These are phyloP conservation scores for Aphaenogaster ashmeadi DNA, from an alignment of 1,140 invertebrate species.

Conservation along the genomic window DNA sequence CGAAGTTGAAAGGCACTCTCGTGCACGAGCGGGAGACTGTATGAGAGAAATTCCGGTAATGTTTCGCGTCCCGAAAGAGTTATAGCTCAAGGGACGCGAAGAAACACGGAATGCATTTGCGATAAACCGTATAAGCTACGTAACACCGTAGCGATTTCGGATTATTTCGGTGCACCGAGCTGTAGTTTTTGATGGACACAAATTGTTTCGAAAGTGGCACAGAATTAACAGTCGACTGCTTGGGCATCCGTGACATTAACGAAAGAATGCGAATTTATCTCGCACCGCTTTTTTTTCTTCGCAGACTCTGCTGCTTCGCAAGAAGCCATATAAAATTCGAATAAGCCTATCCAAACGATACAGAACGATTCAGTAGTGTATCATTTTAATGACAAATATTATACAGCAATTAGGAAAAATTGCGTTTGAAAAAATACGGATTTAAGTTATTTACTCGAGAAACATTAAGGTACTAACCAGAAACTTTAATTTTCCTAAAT, in stretches of 20 bases:
- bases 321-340: not conserved
- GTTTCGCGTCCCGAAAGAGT: constrained; percentile 71
- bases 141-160: constrained; percentile 60
- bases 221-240: constrained; percentile 4
- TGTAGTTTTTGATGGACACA: constrained; percentile 65
- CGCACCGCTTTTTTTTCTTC: not conserved
- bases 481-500: too few relatives aligned
- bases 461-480: too few relatives aligned
- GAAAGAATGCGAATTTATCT: constrained; percentile 16
- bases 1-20: constrained; percentile 69
- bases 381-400: not conserved
- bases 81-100: constrained; percentile 72
- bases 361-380: not conserved
- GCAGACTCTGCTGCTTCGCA: not conserved
- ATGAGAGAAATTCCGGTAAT: constrained; percentile 71
- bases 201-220: constrained; percentile 45
- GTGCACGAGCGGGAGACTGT: constrained; percentile 53
- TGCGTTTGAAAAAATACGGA: not conserved
- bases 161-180: constrained; percentile 69
- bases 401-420: not conserved
- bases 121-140: constrained; percentile 70
- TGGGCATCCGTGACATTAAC: not conserved
- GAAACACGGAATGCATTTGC: constrained; percentile 76
- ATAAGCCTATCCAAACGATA: not conserved
- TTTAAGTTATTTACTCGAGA: not conserved